Evolutionary conservation across 2,113 vertebrate genomes (phyloP), one percentile per base, ranked within the genome.

Genomic region (Oreamnos americanus): DNA sequence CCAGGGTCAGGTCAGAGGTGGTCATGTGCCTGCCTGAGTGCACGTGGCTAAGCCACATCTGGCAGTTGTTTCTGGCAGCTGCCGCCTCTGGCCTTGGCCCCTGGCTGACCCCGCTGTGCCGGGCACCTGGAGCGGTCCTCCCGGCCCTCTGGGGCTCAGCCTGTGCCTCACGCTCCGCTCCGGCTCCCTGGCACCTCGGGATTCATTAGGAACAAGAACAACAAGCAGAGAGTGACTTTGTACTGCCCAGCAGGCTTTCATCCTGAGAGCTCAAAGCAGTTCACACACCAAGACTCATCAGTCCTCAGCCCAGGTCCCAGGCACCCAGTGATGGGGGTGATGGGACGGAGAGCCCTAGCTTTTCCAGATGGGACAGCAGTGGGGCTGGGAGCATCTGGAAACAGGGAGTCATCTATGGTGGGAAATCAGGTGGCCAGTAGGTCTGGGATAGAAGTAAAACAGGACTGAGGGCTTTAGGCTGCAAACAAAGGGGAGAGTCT

Each of bases 251-350:
- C 14, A 25, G 93, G 53, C 98, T 98, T 98, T 98, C 95, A 98
- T 98, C 98, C 98, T 87, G 25, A 74, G 86, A 98, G 93, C 98
- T 98, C 97, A 98, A 98, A 98, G 97, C 93, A 91, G 57, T 98
- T 98, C 97, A 98, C 97, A 97, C 89, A 93, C 89, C 91, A 87
- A 67, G 91, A 98, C 83, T 98, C 97, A 98, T 90, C 28, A 0
- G 76, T 91, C 78, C 71, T 94, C 96, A 94, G 91, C 53, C 49
- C 74, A 49, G 87, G 94, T 90, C 88, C 95, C 81, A 95, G 71
- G 91, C 89, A 76, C 51, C 78, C 17, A 2, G 78, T 16, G 11
- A 25, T 36, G 30, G 62, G 58, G 25, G 83, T 26, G 1, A 81
- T 33, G 47, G 84, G 87, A 91, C 58, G 49, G 81, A 94, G 64